A percentile compares a stretch with the other conserved stretches of the same genome.
Conservation (phyloP, 1,140 invertebrate species). For the Antheraea pernyi region DNA sequence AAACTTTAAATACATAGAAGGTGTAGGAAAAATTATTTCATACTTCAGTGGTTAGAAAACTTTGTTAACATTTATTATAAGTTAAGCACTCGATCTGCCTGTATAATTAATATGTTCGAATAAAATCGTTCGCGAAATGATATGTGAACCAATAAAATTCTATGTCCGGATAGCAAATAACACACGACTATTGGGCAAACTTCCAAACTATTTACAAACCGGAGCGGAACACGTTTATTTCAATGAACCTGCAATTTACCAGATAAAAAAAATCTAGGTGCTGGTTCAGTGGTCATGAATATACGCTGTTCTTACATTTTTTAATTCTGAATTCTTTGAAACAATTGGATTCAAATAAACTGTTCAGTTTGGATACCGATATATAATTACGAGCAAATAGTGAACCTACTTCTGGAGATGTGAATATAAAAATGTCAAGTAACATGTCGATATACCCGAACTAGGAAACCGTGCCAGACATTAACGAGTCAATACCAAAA, state of each 20-base stretch:
- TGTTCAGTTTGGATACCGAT: no score
- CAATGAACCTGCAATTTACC: slow-evolving; percentile 2
- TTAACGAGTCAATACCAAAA: no score
- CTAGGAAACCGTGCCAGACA: no score
- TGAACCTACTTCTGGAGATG: no score
- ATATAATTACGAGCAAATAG: no score
- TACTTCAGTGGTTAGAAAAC: no score
- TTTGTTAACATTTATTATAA: no score
- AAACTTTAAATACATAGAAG: no score
- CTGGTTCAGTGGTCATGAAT: background rate
- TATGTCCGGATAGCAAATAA: slow-evolving; percentile 1
- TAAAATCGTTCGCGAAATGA: background rate
- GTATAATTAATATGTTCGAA: background rate
- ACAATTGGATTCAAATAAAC: background rate
- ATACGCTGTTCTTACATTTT: background rate
- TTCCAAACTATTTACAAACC: slow-evolving; percentile 3
- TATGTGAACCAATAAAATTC: slow-evolving; percentile 1
- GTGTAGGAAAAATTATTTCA: no score
- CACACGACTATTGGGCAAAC: background rate
- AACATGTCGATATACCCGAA: no score
- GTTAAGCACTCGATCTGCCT: background rate
- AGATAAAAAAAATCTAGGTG: background rate
- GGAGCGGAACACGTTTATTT: slow-evolving; percentile 2
- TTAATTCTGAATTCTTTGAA: background rate
- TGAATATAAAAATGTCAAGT: no score